Base-by-base conservation (phyloP, 2,888 invertebrate genomes). In the Microplitis deprimator region DNA sequence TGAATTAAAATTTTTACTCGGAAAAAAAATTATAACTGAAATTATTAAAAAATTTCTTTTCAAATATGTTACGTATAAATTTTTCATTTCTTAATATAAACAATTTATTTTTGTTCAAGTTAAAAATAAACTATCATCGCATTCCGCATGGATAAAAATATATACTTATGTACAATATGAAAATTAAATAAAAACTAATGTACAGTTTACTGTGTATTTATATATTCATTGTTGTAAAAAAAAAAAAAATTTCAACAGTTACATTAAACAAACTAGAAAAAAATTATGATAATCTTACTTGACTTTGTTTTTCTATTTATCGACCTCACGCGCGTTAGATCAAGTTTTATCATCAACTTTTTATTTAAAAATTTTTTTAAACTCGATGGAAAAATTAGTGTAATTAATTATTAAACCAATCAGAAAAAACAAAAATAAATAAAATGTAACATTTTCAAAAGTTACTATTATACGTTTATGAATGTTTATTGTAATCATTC, bases 241-340 rank as follows among this genome's bases (percentile, higher is more conserved):
- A 29, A 29, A 29, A 29, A 29, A 29, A 29, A 50, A 50, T 1
- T 50, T 50, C 6, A 50, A 50, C 13, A 8, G 50, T 50, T 50
- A 50, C 50, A 10, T 50, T 50, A 50, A 8, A 50, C 50, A 50
- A 50, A 50, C 50, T 10, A 29, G 50, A 8, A 50, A 50, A 50
- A 50, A 50, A 50, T 50, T 13, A 13, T 13, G 50, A 50, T 50
- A 50, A 50, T 50, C 13, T 50, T 50, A 50, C 6, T 50, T 50
- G 62, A 20, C 62, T 8, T 16, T 17, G n/a, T 62, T 62, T 62
- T 62, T n/a, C 16, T 8, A 62, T n/a, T 62, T 62, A 62, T 62
- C 20, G 20, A 62, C 62, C 62, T 16, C 62, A 62, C 6, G 62
- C 62, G 20, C 62, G 8, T 62, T 62, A 62, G 62, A 62, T 62